These are phyloP conservation scores for Cyprinodon variegatus DNA, from an alignment of 2,113 vertebrate species.

Conservation along the genomic window DNA sequence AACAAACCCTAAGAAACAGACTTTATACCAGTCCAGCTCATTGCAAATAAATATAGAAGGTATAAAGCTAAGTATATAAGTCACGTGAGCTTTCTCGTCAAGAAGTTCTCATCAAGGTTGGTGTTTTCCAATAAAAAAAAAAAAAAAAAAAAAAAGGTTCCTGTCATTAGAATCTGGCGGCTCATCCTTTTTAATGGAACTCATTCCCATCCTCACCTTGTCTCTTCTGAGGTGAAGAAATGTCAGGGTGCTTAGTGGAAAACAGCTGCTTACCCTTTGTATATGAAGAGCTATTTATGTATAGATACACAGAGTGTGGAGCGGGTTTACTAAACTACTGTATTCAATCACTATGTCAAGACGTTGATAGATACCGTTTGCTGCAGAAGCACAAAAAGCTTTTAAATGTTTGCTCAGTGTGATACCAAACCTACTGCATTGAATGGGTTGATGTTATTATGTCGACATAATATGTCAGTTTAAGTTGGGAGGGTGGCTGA, in stretches of 20 bases:
- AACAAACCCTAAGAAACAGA: too few species aligned
- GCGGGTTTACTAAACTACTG: constrained; percentile 19
- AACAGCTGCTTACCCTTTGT: constrained; percentile 46
- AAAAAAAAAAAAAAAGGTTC: background rate
- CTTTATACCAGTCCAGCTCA: too few species aligned
- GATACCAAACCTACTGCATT: constrained; percentile 20
- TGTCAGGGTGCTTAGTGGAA: constrained; percentile 6
- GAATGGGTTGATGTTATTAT: constrained; percentile 25
- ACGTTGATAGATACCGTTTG: constrained; percentile 5
- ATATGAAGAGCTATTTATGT: constrained; percentile 19
- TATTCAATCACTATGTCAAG: constrained; percentile 45
- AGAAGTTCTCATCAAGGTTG: background rate
- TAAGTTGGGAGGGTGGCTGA: background rate
- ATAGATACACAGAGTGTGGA: constrained; percentile 20
- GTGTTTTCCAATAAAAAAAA: background rate
- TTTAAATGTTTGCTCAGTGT: constrained; percentile 42
- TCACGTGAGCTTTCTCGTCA: background rate
- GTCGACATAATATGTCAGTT: constrained; percentile 37
- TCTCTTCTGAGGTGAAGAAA: background rate
- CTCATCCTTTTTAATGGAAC: background rate
- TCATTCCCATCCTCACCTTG: background rate
- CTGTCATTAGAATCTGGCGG: background rate
- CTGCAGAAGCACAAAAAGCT: constrained; percentile 14
- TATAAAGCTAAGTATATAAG: too few species aligned
- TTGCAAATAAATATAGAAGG: too few species aligned